Base-by-base conservation (phyloP, 1,140 invertebrate genomes). In the Calephelis virginiensis region DNA sequence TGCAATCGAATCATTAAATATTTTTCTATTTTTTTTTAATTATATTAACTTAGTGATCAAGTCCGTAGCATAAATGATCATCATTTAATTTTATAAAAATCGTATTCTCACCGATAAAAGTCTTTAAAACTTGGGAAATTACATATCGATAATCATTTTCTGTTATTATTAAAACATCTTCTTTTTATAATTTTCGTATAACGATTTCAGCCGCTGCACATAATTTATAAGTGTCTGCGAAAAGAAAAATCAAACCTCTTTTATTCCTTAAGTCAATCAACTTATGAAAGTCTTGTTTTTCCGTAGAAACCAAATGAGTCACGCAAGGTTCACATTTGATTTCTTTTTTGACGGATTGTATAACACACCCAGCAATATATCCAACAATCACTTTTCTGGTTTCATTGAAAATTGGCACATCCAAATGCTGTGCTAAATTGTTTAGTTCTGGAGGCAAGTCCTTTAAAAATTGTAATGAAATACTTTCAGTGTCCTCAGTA, bases 121-220 rank as follows among this genome's bases (percentile, higher is more conserved):
- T 8, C 14, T 50, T 50, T 7, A 47, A 9, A 47, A 47, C 14
- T 7, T 50, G 49, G 13, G 49, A 50, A 8, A n/a, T 50, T 6
- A 50, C 0, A 14, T 50, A 50, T 7, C 8, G 8, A 50, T 50
- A 17, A 13, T 50, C 1, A 13, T 50, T 6, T 50, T n/a, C 6
- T 1, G n/a, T 8, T 50, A 6, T 50, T 8, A 50, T 8, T 6
- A 50, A 50, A 50, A 50, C 6, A 13, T 28, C 9, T 28, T 53
- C 50, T 53, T 53, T 53, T 53, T 28, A 53, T 17, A 28, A n/a
- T 45, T 61, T 61, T n/a, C 60, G 12, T 43, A 61, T 10, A 13
- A 61, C 59, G 0, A 61, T 61, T 61, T 61, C 59, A n/a, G 37
- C 11, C n/a, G 40, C 40, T 4, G 37, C 8, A 61, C 59, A 61